Base-by-base conservation (phyloP, 2,888 invertebrate genomes). In the Pelosia muscerda region DNA sequence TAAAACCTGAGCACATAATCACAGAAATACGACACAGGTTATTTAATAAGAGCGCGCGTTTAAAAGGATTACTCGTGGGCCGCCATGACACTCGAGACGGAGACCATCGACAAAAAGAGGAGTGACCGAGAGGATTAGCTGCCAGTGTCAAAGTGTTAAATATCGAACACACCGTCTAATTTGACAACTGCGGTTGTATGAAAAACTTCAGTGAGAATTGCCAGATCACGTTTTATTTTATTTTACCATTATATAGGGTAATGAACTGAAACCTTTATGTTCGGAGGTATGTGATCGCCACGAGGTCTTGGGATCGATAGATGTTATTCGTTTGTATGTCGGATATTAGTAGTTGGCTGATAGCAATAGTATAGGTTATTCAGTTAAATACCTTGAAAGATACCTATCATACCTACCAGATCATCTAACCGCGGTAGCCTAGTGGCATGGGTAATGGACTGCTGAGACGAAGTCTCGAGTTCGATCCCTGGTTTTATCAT, bases 61-160 rank as follows among this genome's bases (percentile, higher is more conserved):
- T 95, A 94, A 95, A 95, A 92, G 94, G 94, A 94, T 94, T 94
- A 94, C 86, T 90, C 82, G 83, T 75, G 76, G 84, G 86, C 90
- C 86, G 87, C 90, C 93, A 90, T 91, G 92, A 92, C 92, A 93
- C 86, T 86, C 83, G 92, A 38, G 38, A 38, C 38, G 13, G 38
- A 92, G 89, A 88, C 84, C 85, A 83, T 84, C 76, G 80, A 85
- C 79, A 86, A 90, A 90, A 87, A 88, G 81, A 87, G 89, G 90
- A 92, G 91, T 90, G 89, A 90, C 91, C 91, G 91, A 84, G 86
- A 81, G 93, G 94, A 94, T 95, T 93, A 95, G 91, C 92, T 92
- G 92, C 90, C 94, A 92, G 94, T 93, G 94, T 94, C 94, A 94
- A 94, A 94, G 94, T 94, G 94, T 95, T 95, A 95, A 95, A 94